phyloP scores from a whole-genome alignment of 2,888 invertebrate species.

The Muscina levida region DNA sequence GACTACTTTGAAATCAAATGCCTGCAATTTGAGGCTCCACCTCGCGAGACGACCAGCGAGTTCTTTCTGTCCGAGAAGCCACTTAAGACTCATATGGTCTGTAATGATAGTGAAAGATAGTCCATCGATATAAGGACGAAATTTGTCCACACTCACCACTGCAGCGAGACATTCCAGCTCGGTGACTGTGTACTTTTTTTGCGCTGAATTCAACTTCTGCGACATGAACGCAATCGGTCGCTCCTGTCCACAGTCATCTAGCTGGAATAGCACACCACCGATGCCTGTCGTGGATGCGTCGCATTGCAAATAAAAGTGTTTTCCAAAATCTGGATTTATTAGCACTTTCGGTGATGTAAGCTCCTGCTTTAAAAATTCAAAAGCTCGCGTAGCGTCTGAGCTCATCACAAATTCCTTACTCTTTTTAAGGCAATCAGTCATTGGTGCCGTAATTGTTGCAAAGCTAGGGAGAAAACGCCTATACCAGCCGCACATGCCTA shows the following conservation, averaged over 20 bases:
- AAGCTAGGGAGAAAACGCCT: conserved; percentile 57
- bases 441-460: conserved; percentile 37
- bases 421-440: conserved; percentile 44
- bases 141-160: conserved; percentile 40
- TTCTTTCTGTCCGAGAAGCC: conserved; percentile 44
- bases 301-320: conserved; percentile 57
- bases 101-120: conserved; percentile 63
- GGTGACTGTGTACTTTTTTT: too few relatives aligned
- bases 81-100: conserved; percentile 68
- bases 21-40: background rate
- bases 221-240: too few relatives aligned
- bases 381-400: background rate
- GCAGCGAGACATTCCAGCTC: too few relatives aligned
- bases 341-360: conserved; percentile 50
- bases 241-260: conserved; percentile 42
- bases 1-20: background rate
- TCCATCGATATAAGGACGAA: conserved; percentile 58
- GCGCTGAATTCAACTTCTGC: too few relatives aligned
- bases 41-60: background rate
- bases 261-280: conserved; percentile 52
- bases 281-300: conserved; percentile 49
- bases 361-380: conserved; percentile 20
- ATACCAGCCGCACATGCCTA: conserved; percentile 65
- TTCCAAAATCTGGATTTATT: conserved; percentile 52
- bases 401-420: background rate